phyloP scores from a whole-genome alignment of 1,140 invertebrate genomes.

The Nasonia longicornis region DNA sequence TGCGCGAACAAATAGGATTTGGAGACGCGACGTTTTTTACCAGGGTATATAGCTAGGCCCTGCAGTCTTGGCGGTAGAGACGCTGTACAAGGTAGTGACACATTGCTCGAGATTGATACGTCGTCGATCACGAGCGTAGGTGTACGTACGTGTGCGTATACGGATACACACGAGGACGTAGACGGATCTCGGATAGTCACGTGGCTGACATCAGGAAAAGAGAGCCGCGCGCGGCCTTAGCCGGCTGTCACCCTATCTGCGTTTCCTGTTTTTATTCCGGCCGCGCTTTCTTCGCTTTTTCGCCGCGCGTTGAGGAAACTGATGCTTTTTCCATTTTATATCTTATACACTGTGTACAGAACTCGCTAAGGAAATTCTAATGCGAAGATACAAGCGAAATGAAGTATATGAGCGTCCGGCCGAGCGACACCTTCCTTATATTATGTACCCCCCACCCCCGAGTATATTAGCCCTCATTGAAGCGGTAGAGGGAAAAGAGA shows the following conservation, averaged over 20 bases:
- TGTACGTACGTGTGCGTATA: not conserved
- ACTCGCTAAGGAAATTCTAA: not conserved
- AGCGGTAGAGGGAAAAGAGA: constrained; percentile 1
- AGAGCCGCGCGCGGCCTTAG: constrained; percentile 8
- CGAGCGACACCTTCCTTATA: too few species aligned
- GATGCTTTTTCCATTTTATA: not conserved
- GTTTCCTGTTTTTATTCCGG: constrained; percentile 48
- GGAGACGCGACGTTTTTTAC: constrained; percentile 15
- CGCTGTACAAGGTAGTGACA: constrained; percentile 39
- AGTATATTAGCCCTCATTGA: not conserved
- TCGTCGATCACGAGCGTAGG: constrained; percentile 51
- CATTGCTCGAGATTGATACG: constrained; percentile 57
- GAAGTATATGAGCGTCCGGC: too few species aligned
- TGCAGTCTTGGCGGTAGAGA: not conserved
- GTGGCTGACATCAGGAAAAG: constrained; percentile 5
- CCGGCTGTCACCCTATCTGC: constrained; percentile 61
- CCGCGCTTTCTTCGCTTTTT: not conserved
- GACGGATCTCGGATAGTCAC: constrained; percentile 50
- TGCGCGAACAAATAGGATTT: constrained; percentile 39
- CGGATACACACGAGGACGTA: constrained; percentile 57
- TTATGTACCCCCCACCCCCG: not conserved
- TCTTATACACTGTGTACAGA: too few species aligned
- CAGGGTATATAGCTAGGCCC: not conserved
- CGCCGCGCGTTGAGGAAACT: not conserved
- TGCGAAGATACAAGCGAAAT: not conserved